phyloP scores from a whole-genome alignment of 2,113 vertebrate genomes.

The Trinectes maculatus region DNA sequence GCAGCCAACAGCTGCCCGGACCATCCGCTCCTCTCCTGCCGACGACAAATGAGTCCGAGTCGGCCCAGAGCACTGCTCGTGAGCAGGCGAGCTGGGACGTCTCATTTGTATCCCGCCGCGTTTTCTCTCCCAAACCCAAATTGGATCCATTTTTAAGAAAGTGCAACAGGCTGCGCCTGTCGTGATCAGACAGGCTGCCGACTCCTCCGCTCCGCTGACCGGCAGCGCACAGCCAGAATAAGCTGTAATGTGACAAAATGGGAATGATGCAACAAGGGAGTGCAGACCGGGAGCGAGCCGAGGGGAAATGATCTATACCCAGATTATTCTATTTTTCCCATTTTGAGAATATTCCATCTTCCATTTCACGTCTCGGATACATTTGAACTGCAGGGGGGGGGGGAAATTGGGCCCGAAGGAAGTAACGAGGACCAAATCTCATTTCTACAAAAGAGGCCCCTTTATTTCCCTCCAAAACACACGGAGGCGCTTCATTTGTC shows the following conservation, averaged over 20 bases:
- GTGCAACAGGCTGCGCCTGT: constrained; percentile 33
- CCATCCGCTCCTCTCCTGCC: constrained; percentile 40
- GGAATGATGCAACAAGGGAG: constrained; percentile 39
- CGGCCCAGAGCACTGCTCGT: too few relatives aligned
- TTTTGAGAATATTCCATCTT: constrained; percentile 60
- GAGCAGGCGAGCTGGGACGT: constrained; percentile 44
- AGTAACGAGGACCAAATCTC: constrained; percentile 60
- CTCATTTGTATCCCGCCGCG: constrained; percentile 63
- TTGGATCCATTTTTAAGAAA: constrained; percentile 64
- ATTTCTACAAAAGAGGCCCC: constrained; percentile 60
- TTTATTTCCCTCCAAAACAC: constrained; percentile 70
- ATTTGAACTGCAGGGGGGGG: constrained; percentile 36
- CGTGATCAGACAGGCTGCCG: constrained; percentile 48
- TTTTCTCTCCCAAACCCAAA: constrained; percentile 52
- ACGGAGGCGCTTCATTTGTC: constrained; percentile 75
- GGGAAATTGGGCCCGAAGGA: constrained; percentile 55
- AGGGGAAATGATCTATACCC: constrained; percentile 61
- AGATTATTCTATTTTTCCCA: constrained; percentile 42
- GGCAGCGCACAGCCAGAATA: constrained; percentile 47
- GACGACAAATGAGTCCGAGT: constrained; percentile 62
- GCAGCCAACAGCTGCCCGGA: constrained; percentile 33
- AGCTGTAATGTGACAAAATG: constrained; percentile 65
- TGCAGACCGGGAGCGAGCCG: constrained; percentile 30
- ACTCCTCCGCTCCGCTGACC: constrained; percentile 47
- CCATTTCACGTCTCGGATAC: constrained; percentile 37